phyloP scores from a whole-genome alignment of 2,113 vertebrate genomes.

The Nibea coibor region DNA sequence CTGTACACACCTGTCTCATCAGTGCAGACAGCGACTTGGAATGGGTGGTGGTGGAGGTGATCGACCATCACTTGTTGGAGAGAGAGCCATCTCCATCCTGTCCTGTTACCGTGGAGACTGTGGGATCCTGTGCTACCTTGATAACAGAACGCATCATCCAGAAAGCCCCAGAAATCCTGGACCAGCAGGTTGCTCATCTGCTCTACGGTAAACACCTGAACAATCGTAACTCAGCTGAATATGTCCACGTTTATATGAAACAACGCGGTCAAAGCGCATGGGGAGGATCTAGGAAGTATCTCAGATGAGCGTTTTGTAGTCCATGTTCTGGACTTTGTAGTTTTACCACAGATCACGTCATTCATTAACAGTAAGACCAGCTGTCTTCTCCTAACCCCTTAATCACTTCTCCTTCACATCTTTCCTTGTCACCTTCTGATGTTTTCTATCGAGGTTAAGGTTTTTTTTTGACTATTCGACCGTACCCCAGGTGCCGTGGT shows the following conservation, averaged over 20 bases:
- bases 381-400: no score
- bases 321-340: no score
- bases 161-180: constrained; percentile 86
- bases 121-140: constrained; percentile 94
- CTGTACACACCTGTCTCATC: neutral
- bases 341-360: no score
- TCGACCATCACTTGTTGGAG: constrained; percentile 90
- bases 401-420: no score
- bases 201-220: constrained; percentile 86
- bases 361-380: no score
- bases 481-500: constrained; percentile 86
- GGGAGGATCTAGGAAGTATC: no score
- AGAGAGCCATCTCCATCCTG: constrained; percentile 76
- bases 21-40: constrained; percentile 87
- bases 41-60: constrained; percentile 87
- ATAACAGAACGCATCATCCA: constrained; percentile 89
- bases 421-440: no score
- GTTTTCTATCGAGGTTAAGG: no score
- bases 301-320: no score
- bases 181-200: constrained; percentile 85
- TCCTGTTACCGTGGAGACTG: constrained; percentile 83
- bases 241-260: no score
- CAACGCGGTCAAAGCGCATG: no score
- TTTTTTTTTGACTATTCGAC: no score
- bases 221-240: neutral